phyloP scores from a whole-genome alignment of 2,888 invertebrate genomes.

The Himalopsyche tibetana region DNA sequence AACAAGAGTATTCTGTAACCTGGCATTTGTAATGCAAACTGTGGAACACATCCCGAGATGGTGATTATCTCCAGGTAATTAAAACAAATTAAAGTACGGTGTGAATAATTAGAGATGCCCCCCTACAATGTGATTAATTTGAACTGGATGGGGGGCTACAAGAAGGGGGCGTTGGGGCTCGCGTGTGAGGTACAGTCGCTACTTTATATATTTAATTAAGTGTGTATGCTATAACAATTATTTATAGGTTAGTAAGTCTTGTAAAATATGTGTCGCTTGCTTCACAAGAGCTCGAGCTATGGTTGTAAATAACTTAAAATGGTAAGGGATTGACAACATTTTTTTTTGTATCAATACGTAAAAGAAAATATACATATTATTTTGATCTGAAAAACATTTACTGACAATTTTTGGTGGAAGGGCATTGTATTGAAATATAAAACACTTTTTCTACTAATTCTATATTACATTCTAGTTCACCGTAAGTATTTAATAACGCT shows the following conservation, averaged over 20 bases:
- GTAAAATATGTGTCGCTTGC: constrained; percentile 56
- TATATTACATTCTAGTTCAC: no score
- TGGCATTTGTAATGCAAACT: constrained; percentile 11
- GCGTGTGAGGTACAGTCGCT: not conserved
- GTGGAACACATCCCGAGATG: constrained; percentile 7
- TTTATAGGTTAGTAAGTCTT: constrained; percentile 53
- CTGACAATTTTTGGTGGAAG: no score
- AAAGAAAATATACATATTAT: no score
- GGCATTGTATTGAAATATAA: no score
- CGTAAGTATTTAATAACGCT: no score
- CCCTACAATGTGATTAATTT: constrained; percentile 4
- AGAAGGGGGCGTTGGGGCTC: not conserved
- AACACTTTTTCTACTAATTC: no score
- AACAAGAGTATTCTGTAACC: not conserved
- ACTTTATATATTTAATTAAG: constrained; percentile 30
- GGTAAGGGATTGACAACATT: not conserved
- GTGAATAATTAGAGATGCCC: constrained; percentile 19
- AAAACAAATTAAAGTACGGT: constrained; percentile 43
- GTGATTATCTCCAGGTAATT: constrained; percentile 22
- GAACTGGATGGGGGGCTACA: not conserved
- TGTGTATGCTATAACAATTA: constrained; percentile 49
- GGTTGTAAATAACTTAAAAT: constrained; percentile 30
- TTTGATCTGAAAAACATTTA: no score
- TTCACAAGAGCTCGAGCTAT: constrained; percentile 44
- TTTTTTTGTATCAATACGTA: not conserved